These are phyloP conservation scores for Electrophaes corylata DNA, from an alignment of 2,888 invertebrate genomes.

Conservation along the genomic window DNA sequence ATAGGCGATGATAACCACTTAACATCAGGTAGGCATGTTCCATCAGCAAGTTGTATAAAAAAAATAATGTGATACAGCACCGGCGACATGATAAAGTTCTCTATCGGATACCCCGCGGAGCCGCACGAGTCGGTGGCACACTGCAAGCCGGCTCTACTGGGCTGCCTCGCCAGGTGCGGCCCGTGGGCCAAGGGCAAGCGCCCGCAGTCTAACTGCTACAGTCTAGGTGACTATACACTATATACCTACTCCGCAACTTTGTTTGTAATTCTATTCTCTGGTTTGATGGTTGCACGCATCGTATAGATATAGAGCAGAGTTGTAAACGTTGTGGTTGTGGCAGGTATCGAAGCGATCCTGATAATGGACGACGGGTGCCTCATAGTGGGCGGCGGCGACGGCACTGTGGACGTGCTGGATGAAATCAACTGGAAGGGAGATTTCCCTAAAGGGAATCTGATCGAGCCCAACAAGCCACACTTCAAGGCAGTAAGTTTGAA, in stretches of 20 bases:
- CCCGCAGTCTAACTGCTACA: conserved; percentile 84
- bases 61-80: too few relatives aligned
- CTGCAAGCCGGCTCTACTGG: conserved; percentile 84
- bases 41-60: too few relatives aligned
- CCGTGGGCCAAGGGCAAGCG: conserved; percentile 78
- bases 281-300: too few relatives aligned
- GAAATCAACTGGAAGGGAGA: conserved; percentile 81
- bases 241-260: too few relatives aligned
- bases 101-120: conserved; percentile 83
- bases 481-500: conserved; percentile 77
- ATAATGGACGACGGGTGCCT: conserved; percentile 85
- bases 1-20: too few relatives aligned
- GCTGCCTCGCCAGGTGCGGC: conserved; percentile 87
- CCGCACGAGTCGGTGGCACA: conserved; percentile 74
- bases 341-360: conserved; percentile 87
- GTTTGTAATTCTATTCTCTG: too few relatives aligned
- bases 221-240: conserved; percentile 66
- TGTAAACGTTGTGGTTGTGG: neutral
- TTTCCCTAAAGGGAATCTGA: conserved; percentile 71
- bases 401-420: conserved; percentile 89
- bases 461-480: conserved; percentile 83
- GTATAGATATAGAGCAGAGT: too few relatives aligned
- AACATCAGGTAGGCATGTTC: too few relatives aligned
- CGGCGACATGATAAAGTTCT: conserved; percentile 83
- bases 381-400: conserved; percentile 94